phyloP scores from a whole-genome alignment of 1,140 invertebrate species.

The Andricus grossulariae region DNA sequence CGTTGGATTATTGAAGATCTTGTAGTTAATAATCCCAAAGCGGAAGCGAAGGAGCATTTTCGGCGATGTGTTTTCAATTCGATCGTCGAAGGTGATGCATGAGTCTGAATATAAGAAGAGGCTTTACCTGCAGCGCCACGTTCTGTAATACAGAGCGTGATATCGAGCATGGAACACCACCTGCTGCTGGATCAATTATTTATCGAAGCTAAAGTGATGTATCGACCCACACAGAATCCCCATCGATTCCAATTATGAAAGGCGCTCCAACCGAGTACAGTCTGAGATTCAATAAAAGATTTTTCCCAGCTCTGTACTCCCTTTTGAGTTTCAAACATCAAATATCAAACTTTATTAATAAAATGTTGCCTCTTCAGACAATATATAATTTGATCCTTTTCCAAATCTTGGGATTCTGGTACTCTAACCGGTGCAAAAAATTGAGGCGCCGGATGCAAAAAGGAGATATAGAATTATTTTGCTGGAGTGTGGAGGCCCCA shows the following conservation, averaged over 20 bases:
- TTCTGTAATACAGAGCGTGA: conserved; percentile 22
- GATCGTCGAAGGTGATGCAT: conserved; percentile 22
- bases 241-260: conserved; percentile 53
- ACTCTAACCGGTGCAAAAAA: too few relatives aligned
- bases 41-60: not conserved
- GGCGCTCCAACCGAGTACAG: conserved; percentile 33
- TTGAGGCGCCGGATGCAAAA: too few relatives aligned
- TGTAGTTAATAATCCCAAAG: not conserved
- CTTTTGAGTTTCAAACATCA: conserved; percentile 32
- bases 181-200: conserved; percentile 58
- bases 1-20: not conserved
- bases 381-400: too few relatives aligned
- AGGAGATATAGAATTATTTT: too few relatives aligned
- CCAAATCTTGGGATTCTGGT: too few relatives aligned
- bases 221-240: conserved; percentile 50
- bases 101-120: conserved; percentile 30
- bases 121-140: conserved; percentile 19
- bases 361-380: too few relatives aligned
- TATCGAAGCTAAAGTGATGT: conserved; percentile 45
- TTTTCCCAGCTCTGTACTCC: not conserved
- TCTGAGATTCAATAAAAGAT: conserved; percentile 49
- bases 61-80: conserved; percentile 14
- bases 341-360: too few relatives aligned
- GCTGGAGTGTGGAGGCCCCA: too few relatives aligned
- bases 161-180: conserved; percentile 45